Evolutionary conservation across 2,888 invertebrate genomes (phyloP), one percentile per base, ranked within the genome.

Genomic region (Protodeltote pygarga): DNA sequence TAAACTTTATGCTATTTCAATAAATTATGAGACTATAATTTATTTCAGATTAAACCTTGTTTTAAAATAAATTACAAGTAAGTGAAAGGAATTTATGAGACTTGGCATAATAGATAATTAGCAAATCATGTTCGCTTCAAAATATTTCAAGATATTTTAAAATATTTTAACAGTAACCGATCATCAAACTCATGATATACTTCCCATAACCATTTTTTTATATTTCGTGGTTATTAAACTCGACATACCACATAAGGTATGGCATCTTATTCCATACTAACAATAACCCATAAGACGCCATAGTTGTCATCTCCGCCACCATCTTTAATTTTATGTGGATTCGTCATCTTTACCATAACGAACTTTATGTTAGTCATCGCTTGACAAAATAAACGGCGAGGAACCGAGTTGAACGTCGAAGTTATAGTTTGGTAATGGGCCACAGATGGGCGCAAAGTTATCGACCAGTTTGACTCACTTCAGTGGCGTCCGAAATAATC

Each of bases 381-480:
- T 47, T 37, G 39, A 27, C 11, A 53, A 31, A 48, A 34, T 48
- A 51, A 39, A 44, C 34, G 21, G 44, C 33, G 10, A 58, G 51
- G 53, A 46, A 51, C 28, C 54, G 49, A 60, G 24, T 35, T 11
- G 24, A 52, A 63, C 44, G 45, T 44, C 40, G 27, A 54, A 51
- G 49, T 58, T 51, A 46, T 42, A 49, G 44, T 39, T 48, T 28
- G 35, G 52, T 62, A 71, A 65, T 68, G 54, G 47, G 45, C 37
- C 51, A 35, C 52, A 67, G 46, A 61, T 69, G 59, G 47, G 29
- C 34, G 47, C 44, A 59, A 67, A 54, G 39, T 53, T 48, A 59
- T 59, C 42, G 51, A 46, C 20, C 45, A 35, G 24, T 25, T 65
- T 68, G 69, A 69, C 51, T 69, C 70, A 63, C 47, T 59, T 46